Evolutionary conservation across 1,140 invertebrate genomes (phyloP), one percentile per base, ranked within the genome.

Genomic region (Drosophila ambigua): DNA sequence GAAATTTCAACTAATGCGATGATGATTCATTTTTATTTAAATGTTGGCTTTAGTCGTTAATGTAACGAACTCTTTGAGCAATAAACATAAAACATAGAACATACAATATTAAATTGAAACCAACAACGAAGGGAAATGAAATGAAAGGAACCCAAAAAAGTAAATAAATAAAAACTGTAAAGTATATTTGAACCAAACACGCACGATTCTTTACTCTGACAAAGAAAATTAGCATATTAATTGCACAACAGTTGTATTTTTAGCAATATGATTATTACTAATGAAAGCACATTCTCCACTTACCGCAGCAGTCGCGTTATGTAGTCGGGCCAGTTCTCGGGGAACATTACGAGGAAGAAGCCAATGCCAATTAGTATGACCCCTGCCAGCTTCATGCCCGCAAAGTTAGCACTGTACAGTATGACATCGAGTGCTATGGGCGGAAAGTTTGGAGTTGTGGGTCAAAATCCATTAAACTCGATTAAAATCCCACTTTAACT

Each of bases 281-380:
- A 24, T 41, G 68, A 48, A 52, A 6, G 41, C 9, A 63, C 57
- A 45, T 9, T 46, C 48, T 57, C 51, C 26, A 89, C 94, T 92
- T 94, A 97, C 96, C 97, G 95, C 73, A 98, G 93, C 50, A 98
- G 92, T 77, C 96, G 94, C 68, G 97, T 97, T 89, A 98, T 97
- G 91, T 98, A 98, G 90, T 98, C 96, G 3, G 97, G 97, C 98
- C 98, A 99, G 92, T 98, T 98, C 91, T 98, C 96, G 2, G 98
- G 98, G 79, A 99, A 97, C 95, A 98, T 97, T 52, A 98, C 97
- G 35, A 98, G 94, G 89, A 97, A 97, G 93, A 98, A 98, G 53
- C 97, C 97, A 55, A 97, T 96, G 4, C 96, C 94, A 79, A 98
- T 98, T 11, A 98, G 93, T 62, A 98, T 96, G 82, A 98, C 96